Base-by-base conservation (phyloP, 2,797 vertebrate species). In the Trachurus trachurus region DNA sequence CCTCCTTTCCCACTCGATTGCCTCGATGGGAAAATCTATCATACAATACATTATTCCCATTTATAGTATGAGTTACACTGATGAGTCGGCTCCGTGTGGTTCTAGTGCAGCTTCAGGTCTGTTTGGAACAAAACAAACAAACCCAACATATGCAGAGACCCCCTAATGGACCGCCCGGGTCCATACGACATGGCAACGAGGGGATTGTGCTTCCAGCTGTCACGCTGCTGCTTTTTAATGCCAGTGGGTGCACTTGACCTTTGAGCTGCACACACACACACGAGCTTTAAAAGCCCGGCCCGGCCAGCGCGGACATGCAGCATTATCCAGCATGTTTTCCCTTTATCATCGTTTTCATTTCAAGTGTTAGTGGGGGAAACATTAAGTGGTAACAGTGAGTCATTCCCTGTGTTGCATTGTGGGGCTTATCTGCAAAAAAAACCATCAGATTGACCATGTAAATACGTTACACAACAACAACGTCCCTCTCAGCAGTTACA, bases 201-300 rank as follows among this genome's bases (percentile, higher is more conserved):
- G 53, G 63, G 69, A 66, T 88, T 81, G 21, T 68, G 74, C 66
- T 26, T 78, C 77, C 63, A 83, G 76, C 79, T 67, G 83, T 71
- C 84, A 64, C 45, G 34, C 50, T 71, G 16, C 62, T 78, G 65
- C 69, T 73, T 81, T 85, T 86, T 73, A 74, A 81, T 82, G 62
- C 82, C 66, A 53, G 34, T 60, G 66, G 78, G 62, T 62, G 65
- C 40, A 76, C 70, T 86, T 87, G 82, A 89, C 76, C 63, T 40
- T 66, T 74, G 61, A 61, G 44, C 52, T 49, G 57, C 44, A 70
- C 42, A 61, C 5, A 26, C 44, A 70, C 42, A 61, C 5, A 26
- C 26, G 4, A n/a, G 13, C 61, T 74, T 56, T 65, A 59, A 80
- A 81, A 85, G 45, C 69, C 37, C 5, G 39, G 8, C 39, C 2